These are phyloP conservation scores for Notoglanidium macrostoma DNA, from an alignment of 2,797 vertebrate genomes.

Conservation along the genomic window DNA sequence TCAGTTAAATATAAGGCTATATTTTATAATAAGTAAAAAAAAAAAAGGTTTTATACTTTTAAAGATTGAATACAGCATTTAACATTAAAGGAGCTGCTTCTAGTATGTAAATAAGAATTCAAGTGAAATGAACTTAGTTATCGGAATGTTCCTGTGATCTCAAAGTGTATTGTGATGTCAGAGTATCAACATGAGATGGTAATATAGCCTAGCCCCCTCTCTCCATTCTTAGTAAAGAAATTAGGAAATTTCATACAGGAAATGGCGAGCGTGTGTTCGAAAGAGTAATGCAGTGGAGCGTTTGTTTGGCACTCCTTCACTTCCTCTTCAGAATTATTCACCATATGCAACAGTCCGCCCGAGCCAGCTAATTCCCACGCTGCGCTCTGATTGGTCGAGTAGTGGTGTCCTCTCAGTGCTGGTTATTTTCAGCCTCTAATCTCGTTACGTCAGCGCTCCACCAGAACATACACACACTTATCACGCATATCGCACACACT, in stretches of 20 bases:
- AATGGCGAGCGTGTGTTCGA: not conserved
- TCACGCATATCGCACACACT: slow-evolving; percentile 23
- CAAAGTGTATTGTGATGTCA: not conserved
- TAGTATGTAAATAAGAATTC: not conserved
- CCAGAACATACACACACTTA: slow-evolving; percentile 33
- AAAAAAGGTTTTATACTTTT: not conserved
- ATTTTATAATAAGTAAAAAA: not conserved
- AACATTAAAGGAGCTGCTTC: not conserved
- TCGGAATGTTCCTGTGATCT: not conserved
- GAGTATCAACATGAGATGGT: not conserved
- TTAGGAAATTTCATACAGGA: not conserved
- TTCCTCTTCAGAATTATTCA: slow-evolving; percentile 14
- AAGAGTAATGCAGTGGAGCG: not conserved
- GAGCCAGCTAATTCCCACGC: slow-evolving; percentile 43
- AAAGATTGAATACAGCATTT: not conserved
- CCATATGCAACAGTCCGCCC: slow-evolving; percentile 1
- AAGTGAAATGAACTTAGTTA: not conserved
- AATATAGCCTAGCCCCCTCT: not conserved
- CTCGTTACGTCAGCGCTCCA: slow-evolving; percentile 62
- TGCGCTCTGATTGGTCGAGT: slow-evolving; percentile 37
- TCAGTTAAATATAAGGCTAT: not conserved
- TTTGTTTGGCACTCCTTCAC: not conserved
- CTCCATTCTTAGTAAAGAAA: not conserved
- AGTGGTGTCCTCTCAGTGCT: slow-evolving; percentile 22
- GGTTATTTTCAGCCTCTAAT: slow-evolving; percentile 77